Conservation (phyloP, 2,888 invertebrate species). For the Lasioglossum oenotherae region DNA sequence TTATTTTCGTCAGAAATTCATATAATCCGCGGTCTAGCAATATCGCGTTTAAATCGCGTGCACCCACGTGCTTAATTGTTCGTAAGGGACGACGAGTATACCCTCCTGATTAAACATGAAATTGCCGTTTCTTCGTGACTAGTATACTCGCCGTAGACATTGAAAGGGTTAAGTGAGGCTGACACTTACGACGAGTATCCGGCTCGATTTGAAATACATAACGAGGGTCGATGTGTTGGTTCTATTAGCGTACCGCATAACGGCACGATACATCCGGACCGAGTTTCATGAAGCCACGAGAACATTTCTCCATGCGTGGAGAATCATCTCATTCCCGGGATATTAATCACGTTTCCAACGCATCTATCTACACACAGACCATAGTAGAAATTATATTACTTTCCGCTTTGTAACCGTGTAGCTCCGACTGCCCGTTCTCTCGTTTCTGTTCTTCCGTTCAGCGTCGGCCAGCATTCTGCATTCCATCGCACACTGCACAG, state of each 20-base stretch:
- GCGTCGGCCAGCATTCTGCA: background rate
- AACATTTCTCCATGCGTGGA: background rate
- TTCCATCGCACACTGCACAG: background rate
- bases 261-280: conserved; percentile 58
- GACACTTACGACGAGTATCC: background rate
- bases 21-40: too few species aligned
- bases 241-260: conserved; percentile 36
- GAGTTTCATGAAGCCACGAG: conserved; percentile 6
- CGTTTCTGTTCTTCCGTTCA: background rate
- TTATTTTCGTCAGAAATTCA: background rate
- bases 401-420: background rate
- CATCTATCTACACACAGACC: background rate
- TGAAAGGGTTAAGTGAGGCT: background rate
- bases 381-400: background rate
- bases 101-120: too few species aligned
- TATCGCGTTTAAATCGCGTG: background rate
- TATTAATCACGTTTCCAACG: background rate
- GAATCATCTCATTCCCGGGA: background rate
- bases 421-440: background rate
- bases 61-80: background rate
- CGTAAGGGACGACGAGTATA: too few species aligned
- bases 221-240: background rate
- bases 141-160: background rate
- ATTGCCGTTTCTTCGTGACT: too few species aligned
- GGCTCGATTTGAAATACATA: background rate